Base-by-base conservation (phyloP, 2,113 vertebrate genomes). In the Casuarius casuarius region DNA sequence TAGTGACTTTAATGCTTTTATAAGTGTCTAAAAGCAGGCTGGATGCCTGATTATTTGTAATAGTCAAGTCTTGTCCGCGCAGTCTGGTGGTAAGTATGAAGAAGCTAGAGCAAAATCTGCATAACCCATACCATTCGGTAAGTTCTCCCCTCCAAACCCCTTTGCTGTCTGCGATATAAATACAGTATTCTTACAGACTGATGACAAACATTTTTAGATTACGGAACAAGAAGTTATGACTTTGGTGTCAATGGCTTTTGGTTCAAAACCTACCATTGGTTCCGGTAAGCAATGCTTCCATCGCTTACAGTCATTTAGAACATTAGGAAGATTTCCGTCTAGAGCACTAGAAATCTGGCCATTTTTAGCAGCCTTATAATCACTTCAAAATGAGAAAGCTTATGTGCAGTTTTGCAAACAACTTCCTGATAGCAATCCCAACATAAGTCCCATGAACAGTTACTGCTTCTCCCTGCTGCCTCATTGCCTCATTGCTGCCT, bases 81-180 rank as follows among this genome's bases (percentile, higher is more conserved):
- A 35, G 11, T 68, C 14, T 83, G 18, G 1, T 10, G 46, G 2
- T 25, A 87, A 40, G 3, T 40, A 3, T 8, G 52, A 42, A 29
- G 44, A 95, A 90, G 14, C 4, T 19, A 31, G 16, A 72, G 6
- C 12, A 66, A 81, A 56, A 61, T 23, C 11, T 65, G 5, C 0
- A 0, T 52, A 67, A 51, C 2, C 3, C 7, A 4, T 25, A n/a
- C 2, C 26, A 5, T 12, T 14, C 9, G 75, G 13, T 19, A 7
- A 51, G 12, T 42, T 76, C 9, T 67, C 4, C 33, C 3, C 4
- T 51, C 7, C 31, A 76, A 72, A 68, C 25, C 7, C 3, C 19
- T 92, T 61, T 86, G 23, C 14, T 56, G 10, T 68, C 10, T 15
- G 38, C 13, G 35, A 56, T 12, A 52, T 2, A 78, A 59, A 88